Evolutionary conservation across 2,888 invertebrate species (phyloP).

Genomic region (Apamea sordens): DNA sequence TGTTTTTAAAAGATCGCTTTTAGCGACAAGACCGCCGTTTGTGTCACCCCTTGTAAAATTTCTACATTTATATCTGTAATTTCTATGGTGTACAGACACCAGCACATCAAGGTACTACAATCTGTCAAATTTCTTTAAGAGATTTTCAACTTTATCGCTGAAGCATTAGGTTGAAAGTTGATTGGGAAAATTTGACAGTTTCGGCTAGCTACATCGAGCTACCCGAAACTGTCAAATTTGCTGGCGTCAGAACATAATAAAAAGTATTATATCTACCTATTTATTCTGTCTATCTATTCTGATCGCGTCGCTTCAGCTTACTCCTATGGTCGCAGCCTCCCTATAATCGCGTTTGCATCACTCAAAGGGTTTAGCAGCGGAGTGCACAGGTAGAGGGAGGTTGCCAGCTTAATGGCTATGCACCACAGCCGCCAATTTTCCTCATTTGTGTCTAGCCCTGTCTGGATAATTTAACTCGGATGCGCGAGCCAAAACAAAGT

Average conservation of each 20-base stretch:
- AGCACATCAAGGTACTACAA: too few relatives aligned
- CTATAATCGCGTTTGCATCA: conserved; percentile 54
- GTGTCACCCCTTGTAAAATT: background rate
- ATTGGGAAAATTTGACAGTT: too few relatives aligned
- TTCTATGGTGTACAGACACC: too few relatives aligned
- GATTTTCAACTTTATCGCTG: too few relatives aligned
- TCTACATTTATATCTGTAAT: background rate
- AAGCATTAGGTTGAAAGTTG: too few relatives aligned
- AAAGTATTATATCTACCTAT: too few relatives aligned
- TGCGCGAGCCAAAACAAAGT: conserved; percentile 47
- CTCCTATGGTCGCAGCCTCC: background rate
- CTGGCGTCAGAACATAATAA: too few relatives aligned
- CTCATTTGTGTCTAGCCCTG: conserved; percentile 47
- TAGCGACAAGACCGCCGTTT: too few relatives aligned
- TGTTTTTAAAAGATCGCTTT: background rate
- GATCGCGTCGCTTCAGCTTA: conserved; percentile 4
- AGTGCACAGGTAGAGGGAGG: conserved; percentile 47
- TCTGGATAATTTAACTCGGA: conserved; percentile 28
- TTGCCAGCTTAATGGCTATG: conserved; percentile 50
- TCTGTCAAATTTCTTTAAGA: too few relatives aligned
- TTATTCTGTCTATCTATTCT: too few relatives aligned
- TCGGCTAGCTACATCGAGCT: too few relatives aligned
- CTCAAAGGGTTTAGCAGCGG: conserved; percentile 49
- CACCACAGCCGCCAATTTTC: conserved; percentile 50
- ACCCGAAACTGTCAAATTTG: too few relatives aligned